A percentile compares a stretch with the other conserved stretches of the same genome.
phyloP scores from a whole-genome alignment of 2,113 vertebrate genomes.

The Campylomormyrus numenius region DNA sequence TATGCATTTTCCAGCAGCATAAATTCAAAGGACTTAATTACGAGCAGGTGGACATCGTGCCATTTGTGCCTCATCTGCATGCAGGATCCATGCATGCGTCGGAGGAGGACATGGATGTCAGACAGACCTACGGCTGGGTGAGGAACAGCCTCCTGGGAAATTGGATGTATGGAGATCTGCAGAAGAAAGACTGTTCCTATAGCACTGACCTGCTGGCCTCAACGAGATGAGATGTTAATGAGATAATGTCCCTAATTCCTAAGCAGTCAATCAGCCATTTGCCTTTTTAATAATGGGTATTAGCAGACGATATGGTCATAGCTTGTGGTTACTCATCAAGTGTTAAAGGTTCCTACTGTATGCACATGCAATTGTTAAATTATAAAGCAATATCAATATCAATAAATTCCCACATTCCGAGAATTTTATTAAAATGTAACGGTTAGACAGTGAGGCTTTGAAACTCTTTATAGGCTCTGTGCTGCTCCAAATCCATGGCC shows the following conservation, averaged over 20 bases:
- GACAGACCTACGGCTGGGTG: neutral
- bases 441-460: neutral
- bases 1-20: neutral
- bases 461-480: neutral
- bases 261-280: constrained; percentile 10
- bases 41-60: neutral
- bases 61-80: neutral
- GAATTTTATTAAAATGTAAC: neutral
- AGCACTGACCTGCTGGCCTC: neutral
- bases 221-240: constrained; percentile 12
- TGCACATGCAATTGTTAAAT: neutral
- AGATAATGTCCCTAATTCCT: constrained; percentile 6
- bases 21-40: neutral
- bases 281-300: neutral
- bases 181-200: constrained; percentile 1
- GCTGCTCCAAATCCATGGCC: neutral
- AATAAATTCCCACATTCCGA: neutral
- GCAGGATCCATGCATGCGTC: neutral
- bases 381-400: neutral
- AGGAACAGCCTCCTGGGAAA: neutral
- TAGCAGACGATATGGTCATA: neutral
- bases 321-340: neutral
- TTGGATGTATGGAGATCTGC: neutral
- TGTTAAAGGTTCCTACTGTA: neutral
- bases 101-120: neutral